Evolutionary conservation across 1,140 invertebrate genomes (phyloP), one percentile per base, ranked within the genome.

Genomic region (Psilanteris sp.): DNA sequence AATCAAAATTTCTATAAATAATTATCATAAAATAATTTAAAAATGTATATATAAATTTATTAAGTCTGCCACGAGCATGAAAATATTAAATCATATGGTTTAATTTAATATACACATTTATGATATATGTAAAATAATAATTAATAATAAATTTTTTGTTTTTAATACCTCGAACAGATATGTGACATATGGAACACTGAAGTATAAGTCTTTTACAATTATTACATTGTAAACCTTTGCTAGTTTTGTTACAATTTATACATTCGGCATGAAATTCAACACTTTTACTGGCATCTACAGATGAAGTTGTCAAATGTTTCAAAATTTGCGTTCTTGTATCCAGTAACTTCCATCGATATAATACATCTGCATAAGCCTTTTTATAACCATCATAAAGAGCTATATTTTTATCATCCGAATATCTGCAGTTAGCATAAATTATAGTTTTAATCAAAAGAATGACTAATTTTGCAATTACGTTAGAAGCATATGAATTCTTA

Each of bases 321-420:
- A 97, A 88, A 10, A 98, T 91, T 89, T 92, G 83, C 13, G 95
- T 93, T 76, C 95, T 90, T 15, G 95, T 93, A 79, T 97, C 94
- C 3, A 96, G 86, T 11, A 97, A 87, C 71, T 94, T 92, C 93
- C 93, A 94, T 4, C 94, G 89, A 79, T 97, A 95, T 4, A 98
- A 88, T 10, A 97, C 93, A 79, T 98, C 96, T 0, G 96, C 95
- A 84, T 98, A 98, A 0, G 92, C 91, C 62, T 93, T 90, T 83
- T 97, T 97, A 74, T 95, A 97, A 39, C 93, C 92, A 81, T 98
- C 96, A 81, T 97, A 97, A 1, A 96, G 85, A 14, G 88, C 83
- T 71, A 85, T 89, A 70, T 86, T 87, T 62, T 85, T 90, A 15
- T 90, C 90, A 79, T 92, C 90, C 1, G 92, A 67, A 13, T 82